A percentile compares a stretch with the other conserved stretches of the same genome.
Conservation (phyloP, 2,113 vertebrate species). For the Daphoenositta chrysoptera region DNA sequence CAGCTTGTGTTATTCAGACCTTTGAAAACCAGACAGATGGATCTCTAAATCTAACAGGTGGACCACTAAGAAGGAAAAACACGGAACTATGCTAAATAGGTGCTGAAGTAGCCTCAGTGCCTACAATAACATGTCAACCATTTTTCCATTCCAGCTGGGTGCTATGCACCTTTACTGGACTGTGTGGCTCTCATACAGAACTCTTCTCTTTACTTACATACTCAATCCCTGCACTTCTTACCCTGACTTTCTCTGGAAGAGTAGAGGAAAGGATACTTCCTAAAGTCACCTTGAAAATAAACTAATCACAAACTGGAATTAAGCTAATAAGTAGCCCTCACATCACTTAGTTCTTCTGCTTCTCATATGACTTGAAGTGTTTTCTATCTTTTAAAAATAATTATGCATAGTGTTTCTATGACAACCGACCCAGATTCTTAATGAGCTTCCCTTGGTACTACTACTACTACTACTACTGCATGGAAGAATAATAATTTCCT, state of each 20-base stretch:
- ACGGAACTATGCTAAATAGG: neutral
- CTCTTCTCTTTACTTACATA: neutral
- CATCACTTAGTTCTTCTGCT: neutral
- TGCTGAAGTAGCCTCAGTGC: neutral
- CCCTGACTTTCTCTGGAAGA: neutral
- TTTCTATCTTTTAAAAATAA: neutral
- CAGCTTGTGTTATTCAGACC: neutral
- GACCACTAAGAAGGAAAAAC: neutral
- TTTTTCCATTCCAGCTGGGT: neutral
- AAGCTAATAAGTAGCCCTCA: neutral
- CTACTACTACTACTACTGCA: neutral
- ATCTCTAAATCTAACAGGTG: neutral
- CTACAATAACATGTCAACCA: neutral
- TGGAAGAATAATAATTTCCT: neutral
- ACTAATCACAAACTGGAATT: neutral
- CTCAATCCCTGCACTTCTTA: neutral
- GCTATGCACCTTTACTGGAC: neutral
- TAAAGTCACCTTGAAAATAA: neutral
- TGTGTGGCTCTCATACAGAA: neutral
- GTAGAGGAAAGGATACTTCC: neutral
- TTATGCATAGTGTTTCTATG: neutral
- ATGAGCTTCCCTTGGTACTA: neutral
- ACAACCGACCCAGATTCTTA: conserved; percentile 10
- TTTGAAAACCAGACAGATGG: neutral
- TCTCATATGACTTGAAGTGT: neutral